Percentiles rank a stretch among this genome's conserved stretches.
Evolutionary conservation across 1,140 invertebrate species (phyloP).

Genomic region (Drosophila burlai): DNA sequence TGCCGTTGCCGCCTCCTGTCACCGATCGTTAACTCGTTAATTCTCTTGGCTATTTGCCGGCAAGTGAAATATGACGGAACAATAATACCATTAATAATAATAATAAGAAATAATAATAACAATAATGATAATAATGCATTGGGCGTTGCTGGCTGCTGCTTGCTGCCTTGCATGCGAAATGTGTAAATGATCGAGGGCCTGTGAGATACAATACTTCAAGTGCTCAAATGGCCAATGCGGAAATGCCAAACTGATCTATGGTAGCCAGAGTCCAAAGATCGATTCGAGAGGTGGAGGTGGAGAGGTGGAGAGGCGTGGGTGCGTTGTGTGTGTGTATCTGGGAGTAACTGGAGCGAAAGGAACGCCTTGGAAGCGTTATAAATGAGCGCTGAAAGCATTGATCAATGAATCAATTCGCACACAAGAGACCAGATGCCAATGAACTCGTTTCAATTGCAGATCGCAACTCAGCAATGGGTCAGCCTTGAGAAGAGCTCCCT

Average conservation of each 20-base stretch:
- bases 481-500: slow-evolving; percentile 7
- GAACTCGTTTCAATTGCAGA: slow-evolving; percentile 26
- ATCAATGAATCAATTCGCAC: slow-evolving; percentile 40
- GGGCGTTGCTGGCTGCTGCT: slow-evolving; percentile 40
- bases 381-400: slow-evolving; percentile 33
- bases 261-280: slow-evolving; percentile 31
- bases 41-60: slow-evolving; percentile 30
- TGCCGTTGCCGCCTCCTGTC: slow-evolving; percentile 31
- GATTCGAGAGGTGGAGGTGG: slow-evolving; percentile 5
- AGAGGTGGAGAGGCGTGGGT: slow-evolving; percentile 21
- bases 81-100: slow-evolving; percentile 49
- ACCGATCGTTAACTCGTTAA: slow-evolving; percentile 30
- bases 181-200: slow-evolving; percentile 32
- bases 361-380: slow-evolving; percentile 44
- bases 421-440: slow-evolving; percentile 29
- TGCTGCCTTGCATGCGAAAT: slow-evolving; percentile 40
- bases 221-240: slow-evolving; percentile 38
- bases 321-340: neutral
- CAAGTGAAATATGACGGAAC: slow-evolving; percentile 58
- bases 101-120: slow-evolving; percentile 34
- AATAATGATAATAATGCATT: slow-evolving; percentile 49
- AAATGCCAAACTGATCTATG: slow-evolving; percentile 44
- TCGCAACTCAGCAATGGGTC: neutral
- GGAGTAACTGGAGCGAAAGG: slow-evolving; percentile 34
- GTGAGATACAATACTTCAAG: slow-evolving; percentile 3